phyloP scores from a whole-genome alignment of 2,797 vertebrate species.

The Psittacula derbiana region DNA sequence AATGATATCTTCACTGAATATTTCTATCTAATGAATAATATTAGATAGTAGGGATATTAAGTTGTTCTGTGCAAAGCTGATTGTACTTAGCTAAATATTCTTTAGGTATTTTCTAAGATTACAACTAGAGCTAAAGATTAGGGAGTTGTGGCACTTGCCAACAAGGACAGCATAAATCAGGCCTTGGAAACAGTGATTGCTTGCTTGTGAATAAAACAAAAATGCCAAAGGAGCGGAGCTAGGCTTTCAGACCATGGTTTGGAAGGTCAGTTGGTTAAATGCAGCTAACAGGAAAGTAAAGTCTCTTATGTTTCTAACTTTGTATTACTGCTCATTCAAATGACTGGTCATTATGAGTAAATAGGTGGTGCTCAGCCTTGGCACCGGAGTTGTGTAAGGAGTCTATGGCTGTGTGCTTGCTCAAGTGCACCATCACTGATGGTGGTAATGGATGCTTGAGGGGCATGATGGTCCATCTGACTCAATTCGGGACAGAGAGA shows the following conservation, averaged over 20 bases:
- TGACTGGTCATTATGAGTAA: neutral
- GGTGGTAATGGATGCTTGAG: neutral
- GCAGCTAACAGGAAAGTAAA: neutral
- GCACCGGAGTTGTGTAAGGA: fast-evolving
- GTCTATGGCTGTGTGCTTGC: neutral
- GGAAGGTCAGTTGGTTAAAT: neutral
- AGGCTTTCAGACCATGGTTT: neutral
- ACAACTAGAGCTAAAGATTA: neutral
- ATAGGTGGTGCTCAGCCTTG: neutral
- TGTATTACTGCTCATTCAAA: neutral
- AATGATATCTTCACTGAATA: neutral
- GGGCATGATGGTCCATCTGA: neutral
- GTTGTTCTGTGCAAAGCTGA: neutral
- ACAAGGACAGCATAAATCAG: neutral
- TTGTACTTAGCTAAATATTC: neutral
- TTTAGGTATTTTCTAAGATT: neutral
- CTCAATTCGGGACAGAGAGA: neutral
- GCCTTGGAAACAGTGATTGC: neutral
- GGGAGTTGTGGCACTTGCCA: neutral
- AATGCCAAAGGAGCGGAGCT: neutral
- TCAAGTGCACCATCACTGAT: neutral
- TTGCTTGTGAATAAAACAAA: neutral
- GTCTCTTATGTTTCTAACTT: neutral
- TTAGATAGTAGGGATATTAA: neutral
- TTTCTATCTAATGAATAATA: neutral